Evolutionary conservation across 2,888 invertebrate genomes (phyloP).

Genomic region (Harpagoxenus sublaevis): DNA sequence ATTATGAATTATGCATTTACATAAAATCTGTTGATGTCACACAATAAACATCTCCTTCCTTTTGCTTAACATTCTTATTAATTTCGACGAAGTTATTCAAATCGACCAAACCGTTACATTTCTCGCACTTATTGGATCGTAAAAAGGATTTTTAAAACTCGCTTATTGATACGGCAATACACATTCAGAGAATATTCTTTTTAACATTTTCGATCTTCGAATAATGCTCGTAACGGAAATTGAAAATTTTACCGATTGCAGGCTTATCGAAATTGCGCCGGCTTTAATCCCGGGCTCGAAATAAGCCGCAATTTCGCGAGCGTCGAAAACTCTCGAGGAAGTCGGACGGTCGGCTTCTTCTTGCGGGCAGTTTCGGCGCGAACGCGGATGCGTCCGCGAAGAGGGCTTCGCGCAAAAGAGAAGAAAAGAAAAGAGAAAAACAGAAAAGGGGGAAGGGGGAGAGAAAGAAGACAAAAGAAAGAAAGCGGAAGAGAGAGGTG

Average conservation of each 20-base stretch:
- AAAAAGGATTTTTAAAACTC: slow-evolving; percentile 1
- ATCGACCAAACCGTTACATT: neutral
- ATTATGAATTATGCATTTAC: slow-evolving; percentile 20
- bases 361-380: slow-evolving; percentile 19
- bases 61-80: neutral
- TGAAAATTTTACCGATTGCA: neutral
- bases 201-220: neutral
- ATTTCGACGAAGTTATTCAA: neutral
- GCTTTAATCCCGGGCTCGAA: slow-evolving; percentile 2
- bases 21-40: slow-evolving; percentile 2
- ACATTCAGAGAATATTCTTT: neutral
- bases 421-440: neutral
- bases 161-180: neutral
- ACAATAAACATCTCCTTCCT: neutral
- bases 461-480: neutral
- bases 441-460: neutral
- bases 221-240: slow-evolving; percentile 8
- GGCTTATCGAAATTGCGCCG: slow-evolving; percentile 22
- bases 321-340: slow-evolving; percentile 15
- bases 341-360: slow-evolving; percentile 12
- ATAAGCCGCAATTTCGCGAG: slow-evolving; percentile 14
- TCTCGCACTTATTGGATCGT: neutral
- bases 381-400: slow-evolving; percentile 23
- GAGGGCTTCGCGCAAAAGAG: neutral
- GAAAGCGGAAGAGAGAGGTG: slow-evolving; percentile 27